phyloP scores from a whole-genome alignment of 2,888 invertebrate species.

The Xestia ashworthii region DNA sequence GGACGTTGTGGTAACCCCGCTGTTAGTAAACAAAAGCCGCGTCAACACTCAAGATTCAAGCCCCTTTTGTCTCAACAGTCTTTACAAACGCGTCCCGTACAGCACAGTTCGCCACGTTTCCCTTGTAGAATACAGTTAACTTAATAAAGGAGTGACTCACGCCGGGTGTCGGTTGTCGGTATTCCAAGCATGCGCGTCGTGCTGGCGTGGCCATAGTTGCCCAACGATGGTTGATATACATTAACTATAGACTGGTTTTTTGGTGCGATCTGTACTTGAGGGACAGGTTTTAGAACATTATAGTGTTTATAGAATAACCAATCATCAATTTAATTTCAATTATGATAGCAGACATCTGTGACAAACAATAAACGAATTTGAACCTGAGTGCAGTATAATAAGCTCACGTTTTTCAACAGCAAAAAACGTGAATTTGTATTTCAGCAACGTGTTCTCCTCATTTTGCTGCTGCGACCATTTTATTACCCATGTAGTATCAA shows the following conservation, averaged over 20 bases:
- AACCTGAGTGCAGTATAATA: neutral
- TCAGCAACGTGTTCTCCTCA: neutral
- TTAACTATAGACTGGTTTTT: slow-evolving; percentile 36
- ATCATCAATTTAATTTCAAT: neutral
- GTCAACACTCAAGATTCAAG: slow-evolving; percentile 3
- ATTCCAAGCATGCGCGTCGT: slow-evolving; percentile 33
- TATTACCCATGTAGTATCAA: neutral
- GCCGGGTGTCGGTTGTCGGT: slow-evolving; percentile 32
- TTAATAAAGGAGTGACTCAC: slow-evolving; percentile 45
- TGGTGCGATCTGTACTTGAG: slow-evolving; percentile 5
- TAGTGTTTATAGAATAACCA: neutral
- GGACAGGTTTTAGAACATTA: slow-evolving; percentile 3
- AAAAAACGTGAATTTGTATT: neutral
- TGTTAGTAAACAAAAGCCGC: neutral
- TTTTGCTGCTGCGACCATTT: neutral
- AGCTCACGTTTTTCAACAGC: neutral
- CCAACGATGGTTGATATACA: slow-evolving; percentile 37
- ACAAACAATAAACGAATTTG: neutral
- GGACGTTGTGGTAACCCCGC: too few species aligned
- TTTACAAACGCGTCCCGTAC: slow-evolving; percentile 18
- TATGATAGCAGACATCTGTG: neutral
- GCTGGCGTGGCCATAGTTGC: slow-evolving; percentile 22
- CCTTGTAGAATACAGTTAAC: slow-evolving; percentile 37
- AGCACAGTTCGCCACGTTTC: slow-evolving; percentile 10
- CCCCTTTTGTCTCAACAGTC: slow-evolving; percentile 7